Conservation (phyloP, 1,140 invertebrate genomes). For the Artemia franciscana region DNA sequence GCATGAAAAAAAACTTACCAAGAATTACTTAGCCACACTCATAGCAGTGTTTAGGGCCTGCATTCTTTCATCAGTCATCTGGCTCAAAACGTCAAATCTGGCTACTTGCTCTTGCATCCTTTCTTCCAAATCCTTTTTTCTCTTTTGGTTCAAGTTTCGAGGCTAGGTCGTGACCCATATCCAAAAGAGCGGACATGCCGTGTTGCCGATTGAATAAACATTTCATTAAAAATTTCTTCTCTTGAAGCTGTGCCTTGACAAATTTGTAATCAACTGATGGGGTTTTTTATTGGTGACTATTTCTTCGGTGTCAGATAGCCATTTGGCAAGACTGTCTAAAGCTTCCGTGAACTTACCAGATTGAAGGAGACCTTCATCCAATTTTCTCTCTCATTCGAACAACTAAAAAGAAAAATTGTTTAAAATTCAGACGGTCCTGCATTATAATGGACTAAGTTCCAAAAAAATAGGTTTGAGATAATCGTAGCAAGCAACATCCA, state of each 20-base stretch:
- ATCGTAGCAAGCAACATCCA: too few species aligned
- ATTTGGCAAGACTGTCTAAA: slow-evolving; percentile 29
- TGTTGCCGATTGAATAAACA: slow-evolving; percentile 80
- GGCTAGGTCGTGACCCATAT: slow-evolving; percentile 67
- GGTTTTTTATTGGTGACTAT: slow-evolving; percentile 90
- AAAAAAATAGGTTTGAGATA: too few species aligned
- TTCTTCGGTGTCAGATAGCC: slow-evolving; percentile 83
- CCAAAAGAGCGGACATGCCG: slow-evolving; percentile 65
- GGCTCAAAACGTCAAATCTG: slow-evolving; percentile 54
- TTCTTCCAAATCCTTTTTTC: slow-evolving; percentile 58
- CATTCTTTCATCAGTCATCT: slow-evolving; percentile 57
- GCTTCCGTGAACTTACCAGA: slow-evolving; percentile 94
- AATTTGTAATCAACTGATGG: slow-evolving; percentile 93
- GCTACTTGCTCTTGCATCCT: slow-evolving; percentile 65
- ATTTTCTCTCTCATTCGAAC: slow-evolving; percentile 62
- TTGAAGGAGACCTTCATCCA: slow-evolving; percentile 74
- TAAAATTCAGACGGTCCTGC: too few species aligned
- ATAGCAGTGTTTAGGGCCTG: slow-evolving; percentile 66
- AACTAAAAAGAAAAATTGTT: slow-evolving; percentile 29
- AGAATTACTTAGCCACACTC: slow-evolving; percentile 58
- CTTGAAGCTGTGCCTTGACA: slow-evolving; percentile 52
- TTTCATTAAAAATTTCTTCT: slow-evolving; percentile 65
- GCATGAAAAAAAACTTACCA: slow-evolving; percentile 6
- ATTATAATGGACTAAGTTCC: too few species aligned
- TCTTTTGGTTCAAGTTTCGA: slow-evolving; percentile 58